phyloP scores from a whole-genome alignment of 2,797 vertebrate species.

The Acestrorhynchus altus region DNA sequence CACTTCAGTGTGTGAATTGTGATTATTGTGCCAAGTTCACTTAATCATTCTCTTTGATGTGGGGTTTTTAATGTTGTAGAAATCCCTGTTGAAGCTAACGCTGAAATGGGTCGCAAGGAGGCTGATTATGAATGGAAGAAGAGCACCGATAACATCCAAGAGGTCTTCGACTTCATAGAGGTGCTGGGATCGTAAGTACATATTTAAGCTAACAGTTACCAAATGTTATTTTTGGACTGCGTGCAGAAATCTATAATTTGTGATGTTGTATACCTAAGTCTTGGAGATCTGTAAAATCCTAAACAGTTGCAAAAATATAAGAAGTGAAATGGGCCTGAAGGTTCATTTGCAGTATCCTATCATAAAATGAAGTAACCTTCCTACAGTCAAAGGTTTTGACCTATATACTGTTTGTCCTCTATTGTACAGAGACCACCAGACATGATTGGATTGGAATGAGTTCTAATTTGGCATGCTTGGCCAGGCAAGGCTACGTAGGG shows the following conservation, averaged over 20 bases:
- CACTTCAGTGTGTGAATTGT: neutral
- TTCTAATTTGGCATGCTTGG: constrained; percentile 28
- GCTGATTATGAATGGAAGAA: constrained; percentile 88
- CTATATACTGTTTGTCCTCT: neutral
- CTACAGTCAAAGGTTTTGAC: neutral
- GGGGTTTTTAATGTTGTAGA: constrained; percentile 68
- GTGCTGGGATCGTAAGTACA: constrained; percentile 93
- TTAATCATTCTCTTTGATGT: neutral
- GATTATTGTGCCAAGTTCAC: neutral
- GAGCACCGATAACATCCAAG: constrained; percentile 90
- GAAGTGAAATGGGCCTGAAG: neutral
- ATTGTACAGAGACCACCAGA: neutral
- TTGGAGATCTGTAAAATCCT: neutral
- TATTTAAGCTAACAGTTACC: neutral
- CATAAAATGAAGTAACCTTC: neutral
- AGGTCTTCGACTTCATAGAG: constrained; percentile 93
- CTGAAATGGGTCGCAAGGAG: constrained; percentile 90
- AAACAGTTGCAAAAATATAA: neutral
- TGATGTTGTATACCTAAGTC: too few species aligned
- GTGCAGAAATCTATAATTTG: too few species aligned
- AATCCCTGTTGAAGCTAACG: constrained; percentile 75
- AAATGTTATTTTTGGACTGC: too few species aligned
- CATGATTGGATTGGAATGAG: constrained; percentile 26
- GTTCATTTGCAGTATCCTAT: too few species aligned
- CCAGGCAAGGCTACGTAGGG: neutral